Evolutionary conservation across 2,797 vertebrate species (phyloP).

Genomic region (Oreochromis mossambicus): DNA sequence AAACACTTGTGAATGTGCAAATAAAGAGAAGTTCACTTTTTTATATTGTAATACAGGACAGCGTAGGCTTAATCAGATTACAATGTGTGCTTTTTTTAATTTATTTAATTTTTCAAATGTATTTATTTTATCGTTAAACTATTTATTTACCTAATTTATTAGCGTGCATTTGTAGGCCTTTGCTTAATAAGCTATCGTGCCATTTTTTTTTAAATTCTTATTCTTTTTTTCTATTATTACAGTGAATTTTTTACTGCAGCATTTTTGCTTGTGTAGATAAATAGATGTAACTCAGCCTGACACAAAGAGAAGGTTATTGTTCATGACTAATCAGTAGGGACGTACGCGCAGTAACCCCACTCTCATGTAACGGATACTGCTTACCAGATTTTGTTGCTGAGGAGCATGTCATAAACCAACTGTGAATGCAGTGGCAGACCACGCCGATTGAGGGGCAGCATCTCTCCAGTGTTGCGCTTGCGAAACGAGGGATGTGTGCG

Average conservation of each 20-base stretch:
- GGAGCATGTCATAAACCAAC: constrained; percentile 48
- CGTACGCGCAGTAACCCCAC: constrained; percentile 10
- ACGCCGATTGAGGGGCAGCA: constrained; percentile 20
- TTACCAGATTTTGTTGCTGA: constrained; percentile 42
- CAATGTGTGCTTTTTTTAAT: constrained; percentile 58
- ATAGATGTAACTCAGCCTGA: constrained; percentile 46
- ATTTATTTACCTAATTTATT: constrained; percentile 67
- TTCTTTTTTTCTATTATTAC: constrained; percentile 26
- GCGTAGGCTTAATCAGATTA: constrained; percentile 62
- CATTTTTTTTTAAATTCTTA: constrained; percentile 10
- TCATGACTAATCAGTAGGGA: constrained; percentile 29
- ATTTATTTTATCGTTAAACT: constrained; percentile 58
- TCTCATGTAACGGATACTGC: constrained; percentile 40
- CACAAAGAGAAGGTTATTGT: constrained; percentile 28
- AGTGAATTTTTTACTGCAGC: constrained; percentile 60
- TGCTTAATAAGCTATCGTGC: constrained; percentile 68
- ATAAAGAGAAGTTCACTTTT: constrained; percentile 67
- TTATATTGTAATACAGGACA: constrained; percentile 68
- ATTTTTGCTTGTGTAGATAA: constrained; percentile 64
- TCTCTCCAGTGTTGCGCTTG: constrained; percentile 37
- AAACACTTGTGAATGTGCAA: constrained; percentile 62
- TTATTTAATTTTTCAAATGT: constrained; percentile 52
- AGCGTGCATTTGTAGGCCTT: constrained; percentile 63
- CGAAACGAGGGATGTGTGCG: constrained; percentile 31
- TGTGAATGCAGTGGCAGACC: constrained; percentile 26